Base-by-base conservation (phyloP, 2,113 vertebrate species). In the Seriola aureovittata region DNA sequence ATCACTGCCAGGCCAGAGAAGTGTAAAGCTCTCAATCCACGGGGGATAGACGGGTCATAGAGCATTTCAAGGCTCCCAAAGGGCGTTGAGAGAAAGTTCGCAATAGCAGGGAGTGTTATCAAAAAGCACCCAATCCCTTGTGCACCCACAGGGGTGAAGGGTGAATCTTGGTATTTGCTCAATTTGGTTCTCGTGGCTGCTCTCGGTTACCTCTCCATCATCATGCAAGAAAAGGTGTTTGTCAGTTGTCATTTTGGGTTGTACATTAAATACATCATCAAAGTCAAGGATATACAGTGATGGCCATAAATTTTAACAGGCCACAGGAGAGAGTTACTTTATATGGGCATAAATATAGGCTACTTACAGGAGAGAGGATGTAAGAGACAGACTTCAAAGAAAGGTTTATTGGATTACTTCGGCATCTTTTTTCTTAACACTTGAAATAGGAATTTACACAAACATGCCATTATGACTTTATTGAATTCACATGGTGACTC, bases 21-120 rank as follows among this genome's bases (percentile, higher is more conserved):
- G 72, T 88, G 84, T 86, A 87, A 91, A 92, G 86, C 85, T 82
- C 92, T 94, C 88, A 88, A 89, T 93, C 83, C 80, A 76, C 72
- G 13, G 77, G 74, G 80, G 72, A 91, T 82, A 81, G 86, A 92
- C 82, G 86, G 88, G 85, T 85, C 85, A 85, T 79, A 77, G 86
- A 85, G 77, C 69, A 81, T 76, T 85, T 85, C 87, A 88, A 90
- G 88, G 83, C 80, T 80, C 71, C 78, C 60, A 67, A 74, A 76
- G 63, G 75, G 85, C 82, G 85, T 81, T 71, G 67, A 86, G 85
- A 90, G 87, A 93, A 93, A 92, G 88, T 90, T 91, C 84, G 82
- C 82, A 86, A 91, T 85, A 80, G 86, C 40, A 36, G 54, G 25
- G 83, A 85, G 67, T 57, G 75, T 82, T 80, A 87, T 92, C 86